Conservation (phyloP, 2,113 vertebrate species). For the Siniperca chuatsi region DNA sequence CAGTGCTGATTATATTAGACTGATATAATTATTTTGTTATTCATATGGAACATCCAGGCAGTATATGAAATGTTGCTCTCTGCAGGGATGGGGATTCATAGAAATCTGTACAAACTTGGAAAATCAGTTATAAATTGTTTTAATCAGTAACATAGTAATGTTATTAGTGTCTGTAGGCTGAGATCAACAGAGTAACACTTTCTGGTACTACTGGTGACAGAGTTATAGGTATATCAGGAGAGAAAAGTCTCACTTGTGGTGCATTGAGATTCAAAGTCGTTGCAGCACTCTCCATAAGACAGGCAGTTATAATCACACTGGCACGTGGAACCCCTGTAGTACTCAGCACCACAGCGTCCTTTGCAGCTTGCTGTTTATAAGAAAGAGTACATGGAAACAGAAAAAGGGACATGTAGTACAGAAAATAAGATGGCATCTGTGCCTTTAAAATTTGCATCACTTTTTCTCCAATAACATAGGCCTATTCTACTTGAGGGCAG, state of each 20-base stretch:
- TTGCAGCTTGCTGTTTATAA: constrained; percentile 85
- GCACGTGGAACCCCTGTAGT: constrained; percentile 89
- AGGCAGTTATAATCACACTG: constrained; percentile 95
- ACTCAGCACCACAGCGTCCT: constrained; percentile 91
- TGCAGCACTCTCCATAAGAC: constrained; percentile 92
- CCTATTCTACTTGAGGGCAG: neutral
- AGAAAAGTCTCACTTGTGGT: constrained; percentile 85
- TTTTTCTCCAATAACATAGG: neutral
- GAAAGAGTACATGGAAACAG: neutral
- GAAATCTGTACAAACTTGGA: neutral
- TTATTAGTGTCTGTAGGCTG: too few species aligned
- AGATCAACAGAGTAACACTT: neutral
- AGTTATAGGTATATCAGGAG: neutral
- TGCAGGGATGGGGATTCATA: neutral
- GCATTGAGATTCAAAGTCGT: constrained; percentile 90
- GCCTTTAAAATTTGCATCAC: neutral
- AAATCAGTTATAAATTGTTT: neutral
- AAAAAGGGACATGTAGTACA: neutral
- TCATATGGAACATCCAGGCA: neutral
- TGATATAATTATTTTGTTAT: neutral
- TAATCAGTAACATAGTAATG: neutral
- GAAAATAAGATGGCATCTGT: neutral
- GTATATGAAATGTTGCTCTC: neutral
- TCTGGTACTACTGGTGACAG: too few species aligned
- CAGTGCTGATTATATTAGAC: neutral